phyloP scores from a whole-genome alignment of 2,888 invertebrate species.

The Pristionchus mayeri region DNA sequence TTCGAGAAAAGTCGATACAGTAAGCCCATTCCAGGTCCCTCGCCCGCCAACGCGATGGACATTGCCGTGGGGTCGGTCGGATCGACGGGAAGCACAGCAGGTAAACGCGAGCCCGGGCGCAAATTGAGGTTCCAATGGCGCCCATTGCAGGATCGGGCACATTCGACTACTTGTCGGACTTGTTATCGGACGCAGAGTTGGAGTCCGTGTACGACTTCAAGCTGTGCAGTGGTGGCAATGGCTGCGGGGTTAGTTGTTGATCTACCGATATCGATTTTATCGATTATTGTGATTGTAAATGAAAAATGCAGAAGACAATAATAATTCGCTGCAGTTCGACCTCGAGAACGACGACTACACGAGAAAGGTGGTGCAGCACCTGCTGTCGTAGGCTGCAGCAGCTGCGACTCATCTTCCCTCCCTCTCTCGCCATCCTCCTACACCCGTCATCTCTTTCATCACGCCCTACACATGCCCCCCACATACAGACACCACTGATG shows the following conservation, averaged over 20 bases:
- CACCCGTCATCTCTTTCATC: conserved; percentile 8
- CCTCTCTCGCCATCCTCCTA: not conserved
- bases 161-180: conserved; percentile 19
- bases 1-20: not conserved
- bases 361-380: conserved; percentile 1
- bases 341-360: conserved; percentile 48
- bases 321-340: conserved; percentile 47
- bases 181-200: conserved; percentile 37
- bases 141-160: conserved; percentile 10
- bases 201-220: conserved; percentile 41
- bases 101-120: not conserved
- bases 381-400: conserved; percentile 8
- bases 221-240: conserved; percentile 34
- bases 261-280: too few relatives aligned
- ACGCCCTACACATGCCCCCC: not conserved
- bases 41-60: conserved; percentile 21
- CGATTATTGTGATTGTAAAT: too few relatives aligned
- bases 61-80: conserved; percentile 18
- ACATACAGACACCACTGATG: conserved; percentile 41
- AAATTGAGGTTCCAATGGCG: not conserved
- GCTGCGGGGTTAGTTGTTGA: conserved; percentile 43
- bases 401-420: not conserved
- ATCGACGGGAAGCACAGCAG: conserved; percentile 43
- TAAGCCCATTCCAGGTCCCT: conserved; percentile 26
- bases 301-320: too few relatives aligned